Evolutionary conservation across 2,113 vertebrate species (phyloP).

Genomic region (Otus sunia): DNA sequence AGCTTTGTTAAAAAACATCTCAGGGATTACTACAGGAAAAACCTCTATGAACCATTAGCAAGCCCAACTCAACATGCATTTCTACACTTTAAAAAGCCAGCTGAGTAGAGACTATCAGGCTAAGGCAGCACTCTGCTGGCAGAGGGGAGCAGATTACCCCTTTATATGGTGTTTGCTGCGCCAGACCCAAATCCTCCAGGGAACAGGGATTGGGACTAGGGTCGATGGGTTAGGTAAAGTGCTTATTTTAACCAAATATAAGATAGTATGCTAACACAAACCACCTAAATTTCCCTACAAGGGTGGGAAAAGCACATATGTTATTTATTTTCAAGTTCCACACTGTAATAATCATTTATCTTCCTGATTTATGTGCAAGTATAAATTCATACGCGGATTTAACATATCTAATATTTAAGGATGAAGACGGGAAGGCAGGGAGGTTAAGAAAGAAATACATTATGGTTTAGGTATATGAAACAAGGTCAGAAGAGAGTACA

Average conservation of each 20-base stretch:
- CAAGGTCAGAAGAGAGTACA: background rate
- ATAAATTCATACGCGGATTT: conserved; percentile 18
- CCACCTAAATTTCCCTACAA: conserved; percentile 6
- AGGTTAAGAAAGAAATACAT: background rate
- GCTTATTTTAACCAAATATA: conserved; percentile 48
- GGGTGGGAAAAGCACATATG: conserved; percentile 7
- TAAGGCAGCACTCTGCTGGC: background rate
- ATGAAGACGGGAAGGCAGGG: background rate
- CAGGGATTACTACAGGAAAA: conserved; percentile 23
- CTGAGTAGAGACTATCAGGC: conserved; percentile 24
- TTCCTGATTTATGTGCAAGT: background rate
- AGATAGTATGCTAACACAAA: background rate
- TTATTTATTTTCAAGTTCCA: conserved; percentile 22
- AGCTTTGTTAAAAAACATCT: background rate
- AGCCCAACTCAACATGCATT: background rate
- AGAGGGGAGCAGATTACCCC: background rate
- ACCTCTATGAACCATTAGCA: conserved; percentile 16
- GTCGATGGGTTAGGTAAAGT: conserved; percentile 24
- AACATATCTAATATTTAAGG: background rate
- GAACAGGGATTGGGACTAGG: background rate
- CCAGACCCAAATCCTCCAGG: conserved; percentile 12
- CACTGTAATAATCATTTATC: background rate
- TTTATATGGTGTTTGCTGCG: background rate
- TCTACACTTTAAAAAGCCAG: background rate
- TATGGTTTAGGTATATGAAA: background rate